Evolutionary conservation across 1,140 invertebrate species (phyloP).

Genomic region (Listronotus oregonensis): DNA sequence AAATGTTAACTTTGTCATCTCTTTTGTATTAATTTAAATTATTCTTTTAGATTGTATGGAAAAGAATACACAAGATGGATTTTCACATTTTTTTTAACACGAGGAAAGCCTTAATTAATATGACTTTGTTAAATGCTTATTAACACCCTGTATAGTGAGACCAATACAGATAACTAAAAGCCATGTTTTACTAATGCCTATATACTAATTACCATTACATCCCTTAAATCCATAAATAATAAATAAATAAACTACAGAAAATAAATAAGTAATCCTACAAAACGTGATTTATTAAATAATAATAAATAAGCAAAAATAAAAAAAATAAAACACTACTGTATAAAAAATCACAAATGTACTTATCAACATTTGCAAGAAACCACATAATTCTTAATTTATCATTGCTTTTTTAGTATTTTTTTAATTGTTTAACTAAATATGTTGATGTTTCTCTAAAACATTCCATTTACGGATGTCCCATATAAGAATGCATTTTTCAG

Average conservation of each 20-base stretch:
- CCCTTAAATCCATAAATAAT: conserved; percentile 1
- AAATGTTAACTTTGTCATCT: too few relatives aligned
- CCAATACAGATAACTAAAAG: background rate
- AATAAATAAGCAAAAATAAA: conserved; percentile 7
- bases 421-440: too few relatives aligned
- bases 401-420: too few relatives aligned
- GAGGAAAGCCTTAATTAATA: too few relatives aligned
- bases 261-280: conserved; percentile 1
- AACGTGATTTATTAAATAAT: conserved; percentile 3
- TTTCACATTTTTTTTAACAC: too few relatives aligned
- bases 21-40: too few relatives aligned
- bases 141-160: background rate
- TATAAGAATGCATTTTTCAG: too few relatives aligned
- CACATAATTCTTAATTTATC: background rate
- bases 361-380: background rate
- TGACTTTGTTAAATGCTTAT: too few relatives aligned
- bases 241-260: conserved; percentile 10
- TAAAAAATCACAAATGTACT: background rate
- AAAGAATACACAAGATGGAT: too few relatives aligned
- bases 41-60: too few relatives aligned
- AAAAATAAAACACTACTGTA: background rate
- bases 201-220: background rate
- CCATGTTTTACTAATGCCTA: background rate
- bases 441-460: too few relatives aligned
- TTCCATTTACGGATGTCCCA: too few relatives aligned